Evolutionary conservation across 2,113 vertebrate species (phyloP).

Genomic region (Bombycilla garrulus): DNA sequence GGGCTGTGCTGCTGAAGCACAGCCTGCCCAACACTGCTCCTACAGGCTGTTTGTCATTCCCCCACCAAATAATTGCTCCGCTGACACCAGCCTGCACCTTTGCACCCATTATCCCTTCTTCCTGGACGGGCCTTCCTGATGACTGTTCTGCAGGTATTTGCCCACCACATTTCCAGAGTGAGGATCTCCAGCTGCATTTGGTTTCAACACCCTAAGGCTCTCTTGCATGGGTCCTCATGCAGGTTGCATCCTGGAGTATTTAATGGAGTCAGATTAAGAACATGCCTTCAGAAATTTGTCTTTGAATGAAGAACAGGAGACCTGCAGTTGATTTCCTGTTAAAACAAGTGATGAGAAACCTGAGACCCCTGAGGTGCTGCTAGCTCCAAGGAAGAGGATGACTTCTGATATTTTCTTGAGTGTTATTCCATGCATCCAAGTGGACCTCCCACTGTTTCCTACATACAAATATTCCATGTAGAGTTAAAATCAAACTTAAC

Average conservation of each 20-base stretch:
- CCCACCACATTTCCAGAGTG: background rate
- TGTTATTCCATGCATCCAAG: background rate
- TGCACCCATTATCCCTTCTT: background rate
- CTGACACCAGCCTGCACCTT: background rate
- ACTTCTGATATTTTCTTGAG: background rate
- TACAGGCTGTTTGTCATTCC: background rate
- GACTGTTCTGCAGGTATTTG: background rate
- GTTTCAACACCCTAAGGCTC: background rate
- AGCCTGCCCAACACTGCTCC: background rate
- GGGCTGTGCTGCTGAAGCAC: rapidly evolving
- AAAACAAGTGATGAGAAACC: background rate
- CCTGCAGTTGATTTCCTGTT: background rate
- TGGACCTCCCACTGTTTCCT: background rate
- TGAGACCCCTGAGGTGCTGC: background rate
- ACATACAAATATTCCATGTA: background rate
- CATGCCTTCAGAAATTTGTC: background rate
- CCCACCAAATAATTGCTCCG: background rate
- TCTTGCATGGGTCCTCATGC: background rate
- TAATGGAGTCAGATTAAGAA: background rate
- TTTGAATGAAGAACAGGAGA: background rate
- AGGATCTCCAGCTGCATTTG: background rate
- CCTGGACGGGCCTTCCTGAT: background rate
- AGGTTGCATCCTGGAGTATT: background rate
- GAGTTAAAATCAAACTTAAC: background rate
- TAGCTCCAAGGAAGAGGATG: background rate